Evolutionary conservation across 2,888 invertebrate species (phyloP), one percentile per base, ranked within the genome.

Genomic region (Hedychridium roseum): DNA sequence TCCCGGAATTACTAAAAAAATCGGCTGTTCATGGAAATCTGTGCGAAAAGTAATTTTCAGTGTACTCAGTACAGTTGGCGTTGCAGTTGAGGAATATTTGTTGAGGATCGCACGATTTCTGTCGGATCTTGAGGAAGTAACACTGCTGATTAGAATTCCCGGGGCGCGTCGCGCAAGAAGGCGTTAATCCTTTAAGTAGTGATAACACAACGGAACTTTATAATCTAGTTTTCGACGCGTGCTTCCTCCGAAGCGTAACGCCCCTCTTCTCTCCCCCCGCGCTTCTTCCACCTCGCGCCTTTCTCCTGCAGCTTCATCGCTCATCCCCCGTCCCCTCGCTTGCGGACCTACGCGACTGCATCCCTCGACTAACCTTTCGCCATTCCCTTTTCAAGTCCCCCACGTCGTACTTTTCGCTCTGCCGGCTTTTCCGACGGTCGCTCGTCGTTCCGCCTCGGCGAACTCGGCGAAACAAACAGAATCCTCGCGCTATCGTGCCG

Each of bases 191-290:
- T 20, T 59, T 54, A 60, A 59, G 60, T 48, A 62, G 57, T 48
- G 61, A 61, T 66, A 63, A 65, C 63, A 57, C 54, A 56, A 54
- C 47, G 50, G 28, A 66, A 66, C 63, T 64, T 66, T 55, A 50
- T 64, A 64, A 66, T 65, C 59, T 50, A 58, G 57, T 65, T 62
- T 55, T 57, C 53, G 47, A 44, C 54, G 53, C 54, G 53, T 54
- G 51, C 50, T 44, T 44, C 28, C 41, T 35, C 35, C 36, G 44
- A 40, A 39, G 26, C 32, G 23, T 12, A 11, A 3, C 20, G 16
- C 15, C 21, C 31, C 31, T 11, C 20, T 36, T 20, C 34, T 11
- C n/a, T 16, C 12, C 32, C 16, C 14, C 11, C 16, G 5, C 9
- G 16, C 15, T 12, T 5, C 32, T 32, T 5, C 9, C 9, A 32